Evolutionary conservation across 2,888 invertebrate genomes (phyloP), one percentile per base, ranked within the genome.

Genomic region (Hirtodrosophila cameraria): DNA sequence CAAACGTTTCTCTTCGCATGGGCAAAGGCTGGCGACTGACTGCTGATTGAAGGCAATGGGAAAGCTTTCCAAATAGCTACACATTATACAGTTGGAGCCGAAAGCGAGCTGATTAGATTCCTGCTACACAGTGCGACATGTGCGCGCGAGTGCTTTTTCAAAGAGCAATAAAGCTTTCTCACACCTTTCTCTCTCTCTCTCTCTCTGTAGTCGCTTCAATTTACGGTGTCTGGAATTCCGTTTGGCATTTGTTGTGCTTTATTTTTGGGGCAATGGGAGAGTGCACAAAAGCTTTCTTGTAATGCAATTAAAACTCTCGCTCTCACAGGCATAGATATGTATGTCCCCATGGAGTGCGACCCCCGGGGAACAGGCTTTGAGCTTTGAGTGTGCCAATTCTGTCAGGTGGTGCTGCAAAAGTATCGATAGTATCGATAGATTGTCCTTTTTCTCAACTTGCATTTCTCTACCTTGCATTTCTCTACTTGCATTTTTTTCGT

Each of bases 1-100:
- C 80, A 70, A 83, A 74, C 72, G 77, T 55, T 75, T 76, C 83
- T 83, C 82, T 85, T 71, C 50, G 83, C 68, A 73, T 67, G 76
- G 80, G 77, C 84, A 67, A 75, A 83, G 68, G 73, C 65, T 65
- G 67, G 50, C 68, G 69, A 86, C 86, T 86, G 84, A 83, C 63
- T 76, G 72, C 78, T 59, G 70, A 67, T 61, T 71, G 57, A 73
- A 67, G 57, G 49, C 46, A 75, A 73, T 61, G 57, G 49, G 46
- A 75, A 76, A 73, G 80, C 83, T 82, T n/a, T 43, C 28, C 43
- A 65, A 60, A 85, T 75, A 63, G 70, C 75, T 65, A 68, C 61
- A 75, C 52, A 64, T 58, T 58, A 68, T 62, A 75, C 52, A 64
- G 60, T 58, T 43, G 52, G 45, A 46, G 43, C 31, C 58, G 63